Conservation (phyloP, 2,113 vertebrate species). For the Ondatra zibethicus region DNA sequence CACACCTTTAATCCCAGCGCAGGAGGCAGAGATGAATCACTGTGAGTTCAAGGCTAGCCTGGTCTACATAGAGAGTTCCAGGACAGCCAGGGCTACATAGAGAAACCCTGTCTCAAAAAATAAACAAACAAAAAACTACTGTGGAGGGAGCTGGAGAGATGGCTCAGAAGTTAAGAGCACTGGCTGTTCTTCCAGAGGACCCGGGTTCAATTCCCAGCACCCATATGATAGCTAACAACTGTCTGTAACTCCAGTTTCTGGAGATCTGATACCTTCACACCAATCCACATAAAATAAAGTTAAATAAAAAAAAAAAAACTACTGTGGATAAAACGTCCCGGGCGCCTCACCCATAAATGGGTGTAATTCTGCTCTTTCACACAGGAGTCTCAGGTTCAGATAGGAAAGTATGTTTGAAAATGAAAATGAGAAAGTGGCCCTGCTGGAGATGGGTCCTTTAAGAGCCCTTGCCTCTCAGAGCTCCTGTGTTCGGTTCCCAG, state of each 20-base stretch:
- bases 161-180: too few species aligned
- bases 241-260: too few species aligned
- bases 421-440: not conserved
- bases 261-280: too few species aligned
- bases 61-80: not conserved
- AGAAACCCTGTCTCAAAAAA: not conserved
- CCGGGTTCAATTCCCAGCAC: too few species aligned
- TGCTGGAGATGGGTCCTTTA: not conserved
- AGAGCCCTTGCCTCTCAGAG: not conserved
- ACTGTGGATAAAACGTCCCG: not conserved
- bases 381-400: not conserved
- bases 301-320: not conserved
- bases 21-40: not conserved
- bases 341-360: not conserved
- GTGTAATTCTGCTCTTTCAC: slow-evolving; percentile 18
- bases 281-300: too few species aligned
- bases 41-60: not conserved
- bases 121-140: not conserved
- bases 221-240: too few species aligned
- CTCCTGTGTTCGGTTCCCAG: not conserved
- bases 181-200: too few species aligned
- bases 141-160: too few species aligned
- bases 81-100: not conserved
- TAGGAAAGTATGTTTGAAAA: slow-evolving; percentile 18
- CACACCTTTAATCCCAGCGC: not conserved